Conservation (phyloP, 2,797 vertebrate species). For the Malurus splendens region DNA sequence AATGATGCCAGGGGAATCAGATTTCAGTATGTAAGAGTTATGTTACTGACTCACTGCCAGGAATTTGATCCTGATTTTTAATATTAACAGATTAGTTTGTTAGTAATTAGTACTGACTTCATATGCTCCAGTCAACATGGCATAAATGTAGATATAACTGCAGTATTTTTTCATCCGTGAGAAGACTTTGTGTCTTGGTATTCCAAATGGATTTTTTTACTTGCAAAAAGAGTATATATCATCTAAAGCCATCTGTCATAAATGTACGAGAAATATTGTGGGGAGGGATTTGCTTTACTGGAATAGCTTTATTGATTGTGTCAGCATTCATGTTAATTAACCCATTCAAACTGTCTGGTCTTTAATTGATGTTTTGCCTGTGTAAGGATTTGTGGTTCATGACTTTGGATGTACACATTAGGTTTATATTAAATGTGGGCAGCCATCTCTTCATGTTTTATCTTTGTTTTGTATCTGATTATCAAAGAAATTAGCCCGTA, state of each 20-base stretch:
- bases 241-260: constrained; percentile 23
- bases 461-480: neutral
- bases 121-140: neutral
- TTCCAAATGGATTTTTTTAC: neutral
- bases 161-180: neutral
- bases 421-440: neutral
- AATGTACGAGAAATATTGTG: neutral
- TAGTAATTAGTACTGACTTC: neutral
- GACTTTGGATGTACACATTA: neutral
- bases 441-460: neutral
- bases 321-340: constrained; percentile 44
- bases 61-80: constrained; percentile 1
- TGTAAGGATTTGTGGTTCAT: constrained; percentile 2
- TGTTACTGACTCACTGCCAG: neutral
- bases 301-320: constrained; percentile 35
- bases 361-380: constrained; percentile 33
- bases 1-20: neutral
- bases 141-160: neutral
- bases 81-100: neutral
- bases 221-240: neutral
- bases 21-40: neutral
- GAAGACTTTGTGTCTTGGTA: neutral
- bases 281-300: neutral
- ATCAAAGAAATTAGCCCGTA: neutral
- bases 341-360: constrained; percentile 2